Conservation (phyloP, 2,113 vertebrate genomes). For the Chiloscyllium plagiosum region DNA sequence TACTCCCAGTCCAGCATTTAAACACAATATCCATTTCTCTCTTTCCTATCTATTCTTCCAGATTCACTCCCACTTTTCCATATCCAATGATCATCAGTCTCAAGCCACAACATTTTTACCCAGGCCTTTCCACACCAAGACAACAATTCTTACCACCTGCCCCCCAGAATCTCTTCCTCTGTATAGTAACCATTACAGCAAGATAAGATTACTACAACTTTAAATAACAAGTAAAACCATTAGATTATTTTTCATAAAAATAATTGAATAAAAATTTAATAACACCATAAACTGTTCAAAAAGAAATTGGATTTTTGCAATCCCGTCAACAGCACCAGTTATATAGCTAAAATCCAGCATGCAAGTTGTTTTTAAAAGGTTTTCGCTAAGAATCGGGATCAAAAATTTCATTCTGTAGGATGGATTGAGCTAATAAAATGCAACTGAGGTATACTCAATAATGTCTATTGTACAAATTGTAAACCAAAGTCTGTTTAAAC, state of each 20-base stretch:
- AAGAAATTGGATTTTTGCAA: not conserved
- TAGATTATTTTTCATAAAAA: not conserved
- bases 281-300: not conserved
- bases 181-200: not conserved
- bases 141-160: not conserved
- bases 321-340: not conserved
- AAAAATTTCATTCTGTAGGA: not conserved
- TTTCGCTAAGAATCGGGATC: not conserved
- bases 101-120: not conserved
- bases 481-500: not conserved
- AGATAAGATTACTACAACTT: not conserved
- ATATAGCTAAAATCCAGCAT: not conserved
- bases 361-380: not conserved
- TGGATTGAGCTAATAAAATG: not conserved
- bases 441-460: not conserved
- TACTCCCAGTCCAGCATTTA: not conserved
- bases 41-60: not conserved
- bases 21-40: not conserved
- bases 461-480: not conserved
- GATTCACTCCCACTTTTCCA: not conserved
- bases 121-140: not conserved
- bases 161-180: not conserved
- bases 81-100: not conserved
- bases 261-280: not conserved
- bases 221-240: not conserved